Base-by-base conservation (phyloP, 2,888 invertebrate genomes). In the Oligia fasciuncula region DNA sequence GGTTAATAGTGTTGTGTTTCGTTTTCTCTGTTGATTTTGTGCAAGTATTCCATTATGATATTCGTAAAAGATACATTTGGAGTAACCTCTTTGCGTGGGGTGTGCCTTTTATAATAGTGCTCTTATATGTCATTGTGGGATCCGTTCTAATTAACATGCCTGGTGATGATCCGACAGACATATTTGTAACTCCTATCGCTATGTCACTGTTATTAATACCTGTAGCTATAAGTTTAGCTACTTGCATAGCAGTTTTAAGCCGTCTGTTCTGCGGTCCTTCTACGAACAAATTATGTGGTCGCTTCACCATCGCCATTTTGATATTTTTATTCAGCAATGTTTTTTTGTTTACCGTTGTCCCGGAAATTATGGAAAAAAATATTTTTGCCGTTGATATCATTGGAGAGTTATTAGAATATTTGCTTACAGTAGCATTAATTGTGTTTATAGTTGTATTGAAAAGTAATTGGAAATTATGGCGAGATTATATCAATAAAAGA, bases 11-110 rank as follows among this genome's bases (percentile, higher is more conserved):
- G 67, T 40, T 83, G 60, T 85, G 81, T 2, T 83, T 17, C 3
- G 81, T 85, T 6, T 83, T 83, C 6, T 81, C 83, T 4, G 76
- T 76, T 40, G 83, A 83, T 19, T 81, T 81, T 9, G 66, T 84
- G 11, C 29, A 46, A 46, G 80, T 81, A 0, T 81, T 71, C 8
- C 65, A 84, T 51, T 84, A 81, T 14, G 66, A 81, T 46, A 6
- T 46, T 46, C 65, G 70, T 19, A 51, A 14, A n/a, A 84, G 60
- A 46, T 81, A 66, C n/a, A 1, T 84, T n/a, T 70, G 35, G 23
- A 80, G 70, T 62, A 71, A 35, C 19, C 8, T 81, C 1, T 84
- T 84, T 80, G 66, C 66, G 35, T 80, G 84, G 84, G 80, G 62
- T 63, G n/a, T 57, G 4, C 80, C 80, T 49, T 63, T 80, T 5